Conservation (phyloP, 2,888 invertebrate genomes). For the Dinocampus coccinellae region DNA sequence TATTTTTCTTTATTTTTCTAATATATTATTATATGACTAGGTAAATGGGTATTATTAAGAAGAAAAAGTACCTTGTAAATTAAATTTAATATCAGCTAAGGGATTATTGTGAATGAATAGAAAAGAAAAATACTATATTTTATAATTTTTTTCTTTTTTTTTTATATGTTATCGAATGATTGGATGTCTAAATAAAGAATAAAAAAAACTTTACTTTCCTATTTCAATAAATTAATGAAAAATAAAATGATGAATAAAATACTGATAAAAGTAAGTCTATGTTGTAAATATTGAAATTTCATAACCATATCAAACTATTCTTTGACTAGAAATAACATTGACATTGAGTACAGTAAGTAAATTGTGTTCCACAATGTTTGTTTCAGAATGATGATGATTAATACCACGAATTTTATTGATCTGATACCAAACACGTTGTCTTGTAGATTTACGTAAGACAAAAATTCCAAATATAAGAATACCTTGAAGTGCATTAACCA, state of each 20-base stretch:
- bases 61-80: neutral
- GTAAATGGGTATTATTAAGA: neutral
- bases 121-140: neutral
- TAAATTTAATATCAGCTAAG: neutral
- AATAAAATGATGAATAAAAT: neutral
- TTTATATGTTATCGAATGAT: too few relatives aligned
- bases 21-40: conserved; percentile 1
- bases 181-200: neutral
- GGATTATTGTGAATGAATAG: neutral
- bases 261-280: neutral
- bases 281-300: neutral
- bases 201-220: neutral
- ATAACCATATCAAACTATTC: conserved; percentile 32
- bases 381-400: conserved; percentile 49
- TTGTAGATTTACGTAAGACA: conserved; percentile 67
- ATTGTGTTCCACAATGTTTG: conserved; percentile 55
- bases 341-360: conserved; percentile 56
- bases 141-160: neutral
- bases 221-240: neutral
- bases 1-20: neutral
- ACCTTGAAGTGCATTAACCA: conserved; percentile 79
- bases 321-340: conserved; percentile 48
- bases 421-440: conserved; percentile 59
- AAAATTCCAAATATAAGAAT: conserved; percentile 78
- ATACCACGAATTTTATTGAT: conserved; percentile 57